Base-by-base conservation (phyloP, 92 coral and sea anemone species). In the Parazoanthus atlanticus region DNA sequence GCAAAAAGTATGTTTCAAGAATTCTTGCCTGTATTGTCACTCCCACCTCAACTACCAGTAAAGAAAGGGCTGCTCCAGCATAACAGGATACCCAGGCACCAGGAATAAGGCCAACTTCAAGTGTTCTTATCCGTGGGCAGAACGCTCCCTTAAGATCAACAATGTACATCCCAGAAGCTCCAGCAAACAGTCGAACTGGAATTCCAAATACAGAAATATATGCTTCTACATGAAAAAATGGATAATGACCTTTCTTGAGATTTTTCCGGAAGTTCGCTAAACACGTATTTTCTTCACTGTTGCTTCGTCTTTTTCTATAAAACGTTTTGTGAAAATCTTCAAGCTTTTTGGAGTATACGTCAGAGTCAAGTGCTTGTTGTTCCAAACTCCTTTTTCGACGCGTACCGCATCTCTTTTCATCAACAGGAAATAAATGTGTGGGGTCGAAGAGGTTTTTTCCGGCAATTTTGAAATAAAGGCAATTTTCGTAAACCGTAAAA, bases 71-170 rank as follows among this genome's bases (percentile, higher is more conserved):
- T 46, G 93, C 95, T 15, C 96, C 95, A 1, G 89, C 96, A 81
- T 95, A 90, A 29, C 85, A 94, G 0, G 91, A 61, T 8, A 95
- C 93, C 96, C 98, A 94, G 2, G 96, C 98, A 38, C 98, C 98
- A 25, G 98, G 98, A 16, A 95, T 91, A n/a, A 95, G 30, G 25
- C 95, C 98, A 5, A 91, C 83, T 10, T 81, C 82, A 32, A 93
- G 86, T 10, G 74, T 46, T 73, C 90, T 91, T 17, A 86, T 89
- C 12, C 74, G 71, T 75, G 91, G 31, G 56, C 98, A 95, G 3
- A 93, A 25, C 12, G 58, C n/a, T n/a, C 71, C 93, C 46, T 94
- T 89, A 86, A 78, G 89, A 65, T 88, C 93, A 0, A 93, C 90
- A 72, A 81, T 82, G 72, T 89, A 92, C 58, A 92, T 79, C 3